Evolutionary conservation across 2,113 vertebrate genomes (phyloP), one percentile per base, ranked within the genome.

Genomic region (Pipra filicauda): DNA sequence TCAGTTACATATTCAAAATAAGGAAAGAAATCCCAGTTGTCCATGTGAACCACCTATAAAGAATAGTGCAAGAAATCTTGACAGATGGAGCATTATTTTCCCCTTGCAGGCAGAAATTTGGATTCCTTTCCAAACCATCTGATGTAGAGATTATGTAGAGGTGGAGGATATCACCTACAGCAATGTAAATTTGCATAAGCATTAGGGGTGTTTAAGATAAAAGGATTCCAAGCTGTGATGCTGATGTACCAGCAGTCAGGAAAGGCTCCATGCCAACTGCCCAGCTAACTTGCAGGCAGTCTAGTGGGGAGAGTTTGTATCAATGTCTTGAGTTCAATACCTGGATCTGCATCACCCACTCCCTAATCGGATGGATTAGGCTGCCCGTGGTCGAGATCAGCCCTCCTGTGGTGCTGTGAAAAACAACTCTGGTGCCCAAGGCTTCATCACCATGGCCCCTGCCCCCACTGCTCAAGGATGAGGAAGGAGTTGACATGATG

Each of bases 51-150:
- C 10, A 62, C 69, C 46, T 80, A 27, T 30, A 93, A 93, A 57
- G 13, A 17, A 49, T 8, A 9, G 33, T 41, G 69, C 27, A 75
- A 91, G 48, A 83, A 83, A 73, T 62, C 31, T 90, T 73, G 66
- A 76, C 85, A 90, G 65, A 74, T 55, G 61, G 61, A 72, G 7
- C 6, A 44, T 57, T 69, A 55, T 76, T 90, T 95, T 91, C 73
- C n/a, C 48, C 12, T 44, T n/a, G 27, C 15, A 89, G 74, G 49
- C 46, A 89, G 85, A 91, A 94, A 89, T 87, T 81, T 55, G 18
- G 39, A 64, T 85, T 81, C 49, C 22, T 89, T 85, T 95, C 62
- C 30, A 75, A 81, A 61, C 6, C 21, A 57, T 72, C 11, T 69
- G 52, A 72, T 51, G 5, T 2, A 84, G 55, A 58, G 10, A 43